Evolutionary conservation across 2,113 vertebrate species (phyloP).

Genomic region (Centrocercus urophasianus): DNA sequence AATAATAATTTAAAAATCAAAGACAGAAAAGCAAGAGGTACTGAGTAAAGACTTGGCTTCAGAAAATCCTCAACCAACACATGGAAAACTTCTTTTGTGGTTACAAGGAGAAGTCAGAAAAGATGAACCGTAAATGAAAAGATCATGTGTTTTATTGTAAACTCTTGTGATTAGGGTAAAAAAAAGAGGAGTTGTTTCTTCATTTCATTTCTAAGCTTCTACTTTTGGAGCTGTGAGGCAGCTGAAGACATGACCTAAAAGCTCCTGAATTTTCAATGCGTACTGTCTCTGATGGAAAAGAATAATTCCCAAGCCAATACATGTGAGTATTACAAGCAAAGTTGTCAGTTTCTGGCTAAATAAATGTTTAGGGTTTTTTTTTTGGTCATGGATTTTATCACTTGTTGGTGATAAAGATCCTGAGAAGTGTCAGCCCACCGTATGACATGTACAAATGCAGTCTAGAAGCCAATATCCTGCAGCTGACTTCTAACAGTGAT

Average conservation of each 20-base stretch:
- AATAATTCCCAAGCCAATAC: not conserved
- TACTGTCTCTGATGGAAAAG: not conserved
- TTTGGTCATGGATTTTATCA: not conserved
- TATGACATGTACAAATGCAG: not conserved
- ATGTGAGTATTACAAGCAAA: accelerated
- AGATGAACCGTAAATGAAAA: not conserved
- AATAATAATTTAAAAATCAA: not conserved
- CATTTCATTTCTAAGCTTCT: not conserved
- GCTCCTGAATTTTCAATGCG: not conserved
- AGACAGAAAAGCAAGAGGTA: not conserved
- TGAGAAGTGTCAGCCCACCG: not conserved
- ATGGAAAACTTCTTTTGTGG: not conserved
- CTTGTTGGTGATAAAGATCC: not conserved
- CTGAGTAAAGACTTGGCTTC: not conserved
- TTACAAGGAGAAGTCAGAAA: not conserved
- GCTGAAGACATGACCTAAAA: not conserved
- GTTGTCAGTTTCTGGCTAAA: not conserved
- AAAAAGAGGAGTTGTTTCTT: not conserved
- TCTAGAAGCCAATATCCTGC: not conserved
- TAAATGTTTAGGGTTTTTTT: not conserved
- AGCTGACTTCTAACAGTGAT: accelerated
- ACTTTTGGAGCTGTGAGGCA: accelerated
- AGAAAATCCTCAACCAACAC: not conserved
- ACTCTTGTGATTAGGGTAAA: accelerated
- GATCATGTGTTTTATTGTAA: not conserved